Evolutionary conservation across 2,113 vertebrate genomes (phyloP).

Genomic region (Maccullochella peelii): DNA sequence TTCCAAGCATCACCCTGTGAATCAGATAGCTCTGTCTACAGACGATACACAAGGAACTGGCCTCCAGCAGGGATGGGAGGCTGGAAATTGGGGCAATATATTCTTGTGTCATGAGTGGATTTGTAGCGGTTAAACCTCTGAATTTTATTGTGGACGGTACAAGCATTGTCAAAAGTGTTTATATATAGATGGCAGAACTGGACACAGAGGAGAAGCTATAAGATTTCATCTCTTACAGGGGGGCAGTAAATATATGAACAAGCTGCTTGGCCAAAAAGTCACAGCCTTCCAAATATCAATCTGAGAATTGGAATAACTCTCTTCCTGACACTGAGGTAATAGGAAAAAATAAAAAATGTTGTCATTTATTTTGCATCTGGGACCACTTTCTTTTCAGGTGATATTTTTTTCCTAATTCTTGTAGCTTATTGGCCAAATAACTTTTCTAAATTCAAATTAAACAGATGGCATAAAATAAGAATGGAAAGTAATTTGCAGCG

Average conservation of each 20-base stretch:
- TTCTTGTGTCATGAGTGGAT: conserved; percentile 40
- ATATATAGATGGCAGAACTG: conserved; percentile 9
- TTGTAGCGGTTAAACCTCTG: conserved; percentile 27
- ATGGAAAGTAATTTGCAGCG: neutral
- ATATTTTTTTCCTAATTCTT: neutral
- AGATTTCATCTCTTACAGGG: conserved; percentile 18
- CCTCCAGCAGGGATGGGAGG: conserved; percentile 22
- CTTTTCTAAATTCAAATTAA: conserved; percentile 19
- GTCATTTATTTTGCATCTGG: neutral
- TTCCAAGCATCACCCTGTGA: conserved; percentile 57
- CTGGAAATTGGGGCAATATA: conserved; percentile 30
- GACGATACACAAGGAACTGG: conserved; percentile 24
- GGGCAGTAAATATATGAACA: conserved; percentile 18
- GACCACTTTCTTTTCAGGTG: neutral
- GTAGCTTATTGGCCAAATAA: neutral
- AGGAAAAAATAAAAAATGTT: neutral
- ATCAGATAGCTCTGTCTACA: conserved; percentile 43
- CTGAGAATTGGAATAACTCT: conserved; percentile 4
- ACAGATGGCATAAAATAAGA: neutral
- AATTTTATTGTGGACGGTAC: conserved; percentile 25
- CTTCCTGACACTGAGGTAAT: conserved; percentile 1
- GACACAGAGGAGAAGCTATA: conserved; percentile 25
- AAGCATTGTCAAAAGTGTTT: conserved; percentile 37
- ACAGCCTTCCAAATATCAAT: conserved; percentile 28
- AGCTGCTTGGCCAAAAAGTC: conserved; percentile 1